phyloP scores from a whole-genome alignment of 2,113 vertebrate genomes.

The Excalfactoria chinensis region DNA sequence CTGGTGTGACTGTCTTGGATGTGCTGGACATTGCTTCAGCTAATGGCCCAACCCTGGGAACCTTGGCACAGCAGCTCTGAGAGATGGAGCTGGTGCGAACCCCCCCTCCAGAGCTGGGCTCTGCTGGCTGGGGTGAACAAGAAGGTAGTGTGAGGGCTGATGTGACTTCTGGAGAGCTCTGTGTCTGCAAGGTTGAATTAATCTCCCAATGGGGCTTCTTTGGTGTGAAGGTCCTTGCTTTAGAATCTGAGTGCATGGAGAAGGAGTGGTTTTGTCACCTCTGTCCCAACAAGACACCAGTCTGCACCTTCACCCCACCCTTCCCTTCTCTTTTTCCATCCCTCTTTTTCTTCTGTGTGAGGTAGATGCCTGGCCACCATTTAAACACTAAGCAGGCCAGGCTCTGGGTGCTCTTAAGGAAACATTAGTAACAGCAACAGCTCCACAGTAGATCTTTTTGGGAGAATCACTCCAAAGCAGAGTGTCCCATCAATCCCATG shows the following conservation, averaged over 20 bases:
- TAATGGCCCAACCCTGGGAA: not conserved
- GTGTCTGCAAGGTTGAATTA: not conserved
- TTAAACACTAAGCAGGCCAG: not conserved
- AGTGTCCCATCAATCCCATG: not conserved
- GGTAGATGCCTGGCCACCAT: not conserved
- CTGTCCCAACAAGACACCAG: fast-evolving
- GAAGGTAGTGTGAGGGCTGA: not conserved
- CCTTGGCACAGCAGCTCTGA: not conserved
- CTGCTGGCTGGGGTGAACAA: not conserved
- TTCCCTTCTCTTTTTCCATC: not conserved
- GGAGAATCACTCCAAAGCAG: not conserved
- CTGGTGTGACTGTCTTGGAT: not conserved
- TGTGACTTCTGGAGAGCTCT: not conserved
- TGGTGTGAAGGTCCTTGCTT: not conserved
- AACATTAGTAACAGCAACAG: fast-evolving
- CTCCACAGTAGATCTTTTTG: not conserved
- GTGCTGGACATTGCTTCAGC: not conserved
- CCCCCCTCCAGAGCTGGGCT: not conserved
- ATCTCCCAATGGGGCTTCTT: not conserved
- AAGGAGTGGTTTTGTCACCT: not conserved
- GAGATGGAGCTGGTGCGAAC: not conserved
- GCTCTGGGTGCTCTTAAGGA: not conserved
- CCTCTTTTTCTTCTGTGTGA: not conserved
- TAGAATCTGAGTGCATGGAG: not conserved
- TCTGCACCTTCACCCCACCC: not conserved